Evolutionary conservation across 2,113 vertebrate genomes (phyloP), one percentile per base, ranked within the genome.

Genomic region (Aythya baeri): DNA sequence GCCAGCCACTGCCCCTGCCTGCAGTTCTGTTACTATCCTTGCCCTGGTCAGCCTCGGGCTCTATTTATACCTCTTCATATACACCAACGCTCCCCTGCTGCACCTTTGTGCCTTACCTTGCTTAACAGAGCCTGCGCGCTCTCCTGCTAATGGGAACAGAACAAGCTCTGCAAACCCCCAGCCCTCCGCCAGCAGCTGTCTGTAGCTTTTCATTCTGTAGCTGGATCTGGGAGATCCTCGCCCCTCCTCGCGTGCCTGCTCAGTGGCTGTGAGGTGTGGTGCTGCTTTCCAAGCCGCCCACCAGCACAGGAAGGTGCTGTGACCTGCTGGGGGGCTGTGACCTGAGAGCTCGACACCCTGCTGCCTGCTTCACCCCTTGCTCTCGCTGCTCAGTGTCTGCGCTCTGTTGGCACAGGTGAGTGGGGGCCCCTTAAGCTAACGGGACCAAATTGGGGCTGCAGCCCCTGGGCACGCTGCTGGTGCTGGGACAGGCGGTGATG

Each of bases 1-100:
- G n/a, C 20, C 73, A 62, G 74, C 14, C 29, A 3, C 68, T 55
- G 70, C 55, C 1, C 29, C 44, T 62, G 49, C 43, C 66, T 31
- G 84, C 16, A 59, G 54, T 17, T n/a, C 66, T 41, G 25, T 89
- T 62, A 88, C 79, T 80, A 6, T 36, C 3, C n/a, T 34, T 41
- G 59, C 58, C 61, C 80, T 75, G 77, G 29, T 72, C 61, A 93
- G 65, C n/a, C 61, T 26, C 15, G 31, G 80, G 54, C 57, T 94
- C 75, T 93, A 78, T 94, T 93, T 90, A 34, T 91, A 20, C 66
- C 68, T 73, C 49, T 57, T 80, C 44, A 74, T 49, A 93, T 75
- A 22, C 14, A 61, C 59, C 10, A 89, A 41, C 29, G 8, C 23
- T 38, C 32, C 88, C 57, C 41, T 89, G 77, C 83, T 55, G 13